These are phyloP conservation scores for Chloroclystis v-ata DNA, from an alignment of 2,888 invertebrate species.

Conservation along the genomic window DNA sequence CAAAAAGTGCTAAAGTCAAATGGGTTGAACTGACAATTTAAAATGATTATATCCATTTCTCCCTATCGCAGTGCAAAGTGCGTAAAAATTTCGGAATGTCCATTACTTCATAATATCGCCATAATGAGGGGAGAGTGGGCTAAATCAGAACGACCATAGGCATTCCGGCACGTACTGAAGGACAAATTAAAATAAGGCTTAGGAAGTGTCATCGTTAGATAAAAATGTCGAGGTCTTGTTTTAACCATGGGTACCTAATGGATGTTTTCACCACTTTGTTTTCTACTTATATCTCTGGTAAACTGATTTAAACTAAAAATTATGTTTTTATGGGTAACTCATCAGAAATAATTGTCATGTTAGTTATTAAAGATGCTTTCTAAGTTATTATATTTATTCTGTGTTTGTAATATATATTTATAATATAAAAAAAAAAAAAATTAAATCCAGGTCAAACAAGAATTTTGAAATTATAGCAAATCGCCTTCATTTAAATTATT, in stretches of 20 bases:
- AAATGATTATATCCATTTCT: conserved; percentile 51
- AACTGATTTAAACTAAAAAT: too few relatives aligned
- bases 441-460: too few relatives aligned
- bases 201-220: conserved; percentile 5
- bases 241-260: background rate
- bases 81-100: conserved; percentile 50
- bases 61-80: conserved; percentile 47
- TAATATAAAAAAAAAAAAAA: too few relatives aligned
- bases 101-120: conserved; percentile 60
- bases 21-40: conserved; percentile 40
- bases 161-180: conserved; percentile 53
- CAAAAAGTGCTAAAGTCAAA: conserved; percentile 13
- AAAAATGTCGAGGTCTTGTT: conserved; percentile 2
- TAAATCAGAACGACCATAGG: conserved; percentile 45
- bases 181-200: conserved; percentile 31
- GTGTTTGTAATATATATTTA: too few relatives aligned
- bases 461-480: too few relatives aligned
- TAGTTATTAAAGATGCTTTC: too few relatives aligned
- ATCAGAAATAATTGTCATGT: too few relatives aligned
- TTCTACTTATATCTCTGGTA: background rate
- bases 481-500: too few relatives aligned
- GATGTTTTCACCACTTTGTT: background rate
- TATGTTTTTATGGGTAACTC: too few relatives aligned
- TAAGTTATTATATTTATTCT: too few relatives aligned
- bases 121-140: conserved; percentile 60